Evolutionary conservation across 2,113 vertebrate species (phyloP), one percentile per base, ranked within the genome.

Genomic region (Acrocephalus arundinaceus): DNA sequence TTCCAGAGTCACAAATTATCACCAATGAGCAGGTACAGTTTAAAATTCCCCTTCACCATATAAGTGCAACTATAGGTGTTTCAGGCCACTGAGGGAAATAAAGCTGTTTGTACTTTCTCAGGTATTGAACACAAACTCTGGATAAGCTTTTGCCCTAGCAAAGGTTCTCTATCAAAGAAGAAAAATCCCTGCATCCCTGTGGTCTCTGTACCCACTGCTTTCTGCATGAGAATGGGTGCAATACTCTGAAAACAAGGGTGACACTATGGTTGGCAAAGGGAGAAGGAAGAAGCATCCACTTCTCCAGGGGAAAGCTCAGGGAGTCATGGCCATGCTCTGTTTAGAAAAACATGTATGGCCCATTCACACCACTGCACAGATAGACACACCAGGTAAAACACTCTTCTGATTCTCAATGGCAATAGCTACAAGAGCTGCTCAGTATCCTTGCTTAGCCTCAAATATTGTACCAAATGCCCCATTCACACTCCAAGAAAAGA

Each of bases 311-410:
- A 68, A 8, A 1, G 4, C 0, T 15, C 43, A n/a, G 27, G 13
- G 17, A 72, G 7, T 15, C 11, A 59, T 1, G 2, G 7, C 6
- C 17, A 7, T 28, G 13, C 8, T 61, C 15, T 61, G 4, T 51
- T 59, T 20, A 72, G n/a, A 8, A 6, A 72, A 16, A 39, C 5
- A 4, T 10, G 14, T 2, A 33, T 1, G 4, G 7, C 4, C 9
- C 2, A 0, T 59, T 83, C 35, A 39, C 25, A 51, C 2, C 0
- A 1, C 15, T 2, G 1, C 35, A 54, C 11, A 51, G 15, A 33
- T 3, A 17, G 11, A 28, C n/a, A 73, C 31, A 73, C 9, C 28
- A 67, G 8, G 3, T 25, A 43, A 73, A 79, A 48, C 19, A 49
- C 4, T 8, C 13, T 18, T 39, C 7, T 65, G 23, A 17, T 77